Base-by-base conservation (phyloP, 2,888 invertebrate species). In the Sphaeridia pumilis region DNA sequence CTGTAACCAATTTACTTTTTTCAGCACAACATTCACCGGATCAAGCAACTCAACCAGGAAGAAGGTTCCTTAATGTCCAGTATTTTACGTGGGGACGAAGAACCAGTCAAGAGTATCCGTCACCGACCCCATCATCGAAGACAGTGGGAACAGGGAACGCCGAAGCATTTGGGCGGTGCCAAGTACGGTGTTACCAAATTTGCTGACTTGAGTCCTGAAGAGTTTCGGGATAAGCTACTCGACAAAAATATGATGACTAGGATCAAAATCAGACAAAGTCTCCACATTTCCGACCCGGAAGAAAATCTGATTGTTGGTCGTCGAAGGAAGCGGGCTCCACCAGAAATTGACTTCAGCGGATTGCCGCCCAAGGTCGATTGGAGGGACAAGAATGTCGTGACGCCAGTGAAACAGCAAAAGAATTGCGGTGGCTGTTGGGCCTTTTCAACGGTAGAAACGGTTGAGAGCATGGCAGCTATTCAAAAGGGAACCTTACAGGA, bases 351-450 rank as follows among this genome's bases (percentile, higher is more conserved):
- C 7, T 5, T 5, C 10, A 38, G 17, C 5, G 49, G 54, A 20
- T 54, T 78, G 36, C 78, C 78, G 0, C 54, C 73, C 41, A 72
- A 73, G 64, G 68, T 78, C 49, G 79, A 79, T 67, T 79, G 78
- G 84, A 73, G 82, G 61, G 69, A 75, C 0, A 78, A 79, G 66
- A 79, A 79, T 25, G 77, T 80, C 10, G 72, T 88, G 2, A 78
- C 82, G 1, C 71, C 77, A 0, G 76, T 88, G 0, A 76, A 78
- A 49, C 79, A 82, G 69, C 88, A 88, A 70, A 79, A 79, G 12
- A 66, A 74, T 10, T 88, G 88, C 70, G 87, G 87, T 1, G 87
- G 86, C 0, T 88, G 88, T 69, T 88, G 87, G 87, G 87, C 87
- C 0, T 87, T 86, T 70, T 84, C 85, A 67, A 79, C 81, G 0